Conservation (phyloP, 2,797 vertebrate genomes). For the Argentina silus region DNA sequence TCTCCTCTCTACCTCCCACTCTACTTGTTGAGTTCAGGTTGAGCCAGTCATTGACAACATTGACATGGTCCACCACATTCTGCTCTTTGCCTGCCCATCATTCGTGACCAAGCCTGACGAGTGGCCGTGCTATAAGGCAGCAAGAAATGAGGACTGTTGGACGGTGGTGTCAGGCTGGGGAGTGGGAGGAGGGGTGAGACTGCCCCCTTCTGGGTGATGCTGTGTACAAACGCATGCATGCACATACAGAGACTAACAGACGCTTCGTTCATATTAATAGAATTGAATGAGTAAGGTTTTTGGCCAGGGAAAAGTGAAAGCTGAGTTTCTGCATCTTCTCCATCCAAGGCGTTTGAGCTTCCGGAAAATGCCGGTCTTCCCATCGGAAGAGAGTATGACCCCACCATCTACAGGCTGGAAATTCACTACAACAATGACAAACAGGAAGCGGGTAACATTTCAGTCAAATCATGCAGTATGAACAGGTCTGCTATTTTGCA, state of each 20-base stretch:
- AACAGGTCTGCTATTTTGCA: too few relatives aligned
- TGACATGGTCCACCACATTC: slow-evolving; percentile 71
- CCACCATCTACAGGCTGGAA: slow-evolving; percentile 66
- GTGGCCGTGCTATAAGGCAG: slow-evolving; percentile 37
- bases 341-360: slow-evolving; percentile 60
- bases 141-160: slow-evolving; percentile 22
- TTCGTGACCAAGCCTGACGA: slow-evolving; percentile 35
- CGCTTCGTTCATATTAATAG: too few relatives aligned
- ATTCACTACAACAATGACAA: slow-evolving; percentile 74
- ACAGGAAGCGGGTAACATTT: slow-evolving; percentile 48
- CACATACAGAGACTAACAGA: neutral
- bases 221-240: neutral
- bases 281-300: too few relatives aligned
- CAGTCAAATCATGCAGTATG: neutral
- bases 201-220: neutral
- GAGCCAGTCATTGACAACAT: slow-evolving; percentile 62
- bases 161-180: slow-evolving; percentile 66
- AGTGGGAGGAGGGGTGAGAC: slow-evolving; percentile 70
- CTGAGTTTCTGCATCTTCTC: neutral
- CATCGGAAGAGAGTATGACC: slow-evolving; percentile 52
- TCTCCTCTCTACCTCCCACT: neutral
- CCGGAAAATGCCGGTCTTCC: slow-evolving; percentile 68
- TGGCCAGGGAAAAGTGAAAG: too few relatives aligned
- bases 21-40: slow-evolving; percentile 54
- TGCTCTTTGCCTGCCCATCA: slow-evolving; percentile 69